A percentile compares a stretch with the other conserved stretches of the same genome.
Conservation (phyloP, 1,140 invertebrate species). For the Drosophila nikananu region DNA sequence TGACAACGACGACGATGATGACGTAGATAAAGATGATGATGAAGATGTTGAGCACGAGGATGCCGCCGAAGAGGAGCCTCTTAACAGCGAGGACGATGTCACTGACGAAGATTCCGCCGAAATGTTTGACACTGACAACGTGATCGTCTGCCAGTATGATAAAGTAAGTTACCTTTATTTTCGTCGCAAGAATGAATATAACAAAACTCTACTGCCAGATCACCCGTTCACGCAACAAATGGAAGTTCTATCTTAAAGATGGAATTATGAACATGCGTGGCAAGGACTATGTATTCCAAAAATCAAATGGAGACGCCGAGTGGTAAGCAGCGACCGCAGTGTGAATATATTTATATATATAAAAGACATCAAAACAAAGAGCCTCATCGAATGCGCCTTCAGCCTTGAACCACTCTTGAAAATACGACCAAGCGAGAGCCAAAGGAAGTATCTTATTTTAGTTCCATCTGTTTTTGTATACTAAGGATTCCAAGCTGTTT, state of each 20-base stretch:
- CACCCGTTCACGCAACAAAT: slow-evolving; percentile 98
- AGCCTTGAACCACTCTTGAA: slow-evolving; percentile 16
- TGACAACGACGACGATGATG: slow-evolving; percentile 90
- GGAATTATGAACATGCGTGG: slow-evolving; percentile 99
- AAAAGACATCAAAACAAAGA: slow-evolving; percentile 67
- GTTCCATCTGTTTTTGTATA: slow-evolving; percentile 50
- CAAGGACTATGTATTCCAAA: slow-evolving; percentile 99
- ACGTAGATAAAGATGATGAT: slow-evolving; percentile 92
- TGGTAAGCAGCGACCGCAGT: slow-evolving; percentile 89
- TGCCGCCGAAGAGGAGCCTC: slow-evolving; percentile 94
- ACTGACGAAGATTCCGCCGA: slow-evolving; percentile 98
- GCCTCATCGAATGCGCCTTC: slow-evolving; percentile 69
- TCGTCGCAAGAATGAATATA: neutral
- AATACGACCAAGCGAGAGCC: slow-evolving; percentile 55
- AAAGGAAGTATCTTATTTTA: slow-evolving; percentile 52
- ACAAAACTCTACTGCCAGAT: slow-evolving; percentile 88
- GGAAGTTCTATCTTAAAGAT: slow-evolving; percentile 99
- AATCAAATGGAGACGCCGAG: slow-evolving; percentile 99
- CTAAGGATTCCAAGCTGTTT: slow-evolving; percentile 42
- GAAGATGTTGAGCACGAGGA: slow-evolving; percentile 90
- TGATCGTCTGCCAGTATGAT: slow-evolving; percentile 99
- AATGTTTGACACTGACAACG: slow-evolving; percentile 99
- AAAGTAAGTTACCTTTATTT: slow-evolving; percentile 89
- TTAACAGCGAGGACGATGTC: slow-evolving; percentile 98
- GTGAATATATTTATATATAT: slow-evolving; percentile 24